A percentile compares a stretch with the other conserved stretches of the same genome.
Evolutionary conservation across 2,113 vertebrate species (phyloP).

Genomic region (Piaya cayana): DNA sequence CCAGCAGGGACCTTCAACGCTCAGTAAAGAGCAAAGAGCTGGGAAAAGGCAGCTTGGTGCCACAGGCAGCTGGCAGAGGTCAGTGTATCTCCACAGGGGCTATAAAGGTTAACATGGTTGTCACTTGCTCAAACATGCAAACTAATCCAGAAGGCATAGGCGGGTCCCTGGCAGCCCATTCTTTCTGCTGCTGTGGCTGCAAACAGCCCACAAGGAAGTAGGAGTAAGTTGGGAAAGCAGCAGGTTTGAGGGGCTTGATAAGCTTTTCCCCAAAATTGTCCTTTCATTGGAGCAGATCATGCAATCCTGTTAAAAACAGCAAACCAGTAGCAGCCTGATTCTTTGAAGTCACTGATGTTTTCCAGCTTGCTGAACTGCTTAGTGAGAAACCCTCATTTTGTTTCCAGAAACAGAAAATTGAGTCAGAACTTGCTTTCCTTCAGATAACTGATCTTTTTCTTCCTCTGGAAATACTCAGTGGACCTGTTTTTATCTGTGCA

Average conservation of each 20-base stretch:
- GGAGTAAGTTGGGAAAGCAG: not conserved
- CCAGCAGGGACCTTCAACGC: not conserved
- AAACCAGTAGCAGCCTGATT: not conserved
- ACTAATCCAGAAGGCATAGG: not conserved
- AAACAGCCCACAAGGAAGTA: not conserved
- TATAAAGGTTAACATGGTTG: not conserved
- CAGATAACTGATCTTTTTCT: slow-evolving; percentile 46
- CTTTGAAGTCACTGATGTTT: not conserved
- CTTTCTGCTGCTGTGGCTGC: not conserved
- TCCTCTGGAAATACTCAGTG: slow-evolving; percentile 28
- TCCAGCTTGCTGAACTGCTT: not conserved
- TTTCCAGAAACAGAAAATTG: slow-evolving; percentile 49
- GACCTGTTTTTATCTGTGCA: not conserved
- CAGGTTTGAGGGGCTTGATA: not conserved
- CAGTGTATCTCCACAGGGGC: accelerated
- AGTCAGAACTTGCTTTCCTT: slow-evolving; percentile 33
- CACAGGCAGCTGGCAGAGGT: not conserved
- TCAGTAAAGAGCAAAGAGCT: not conserved
- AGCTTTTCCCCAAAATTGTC: not conserved
- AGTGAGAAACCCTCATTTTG: not conserved
- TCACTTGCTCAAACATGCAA: not conserved
- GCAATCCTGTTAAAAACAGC: not conserved
- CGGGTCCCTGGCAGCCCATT: not conserved
- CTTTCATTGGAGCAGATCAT: not conserved
- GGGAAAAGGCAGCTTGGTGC: not conserved